Evolutionary conservation across 2,797 vertebrate genomes (phyloP).

Genomic region (Galaxias olidus): DNA sequence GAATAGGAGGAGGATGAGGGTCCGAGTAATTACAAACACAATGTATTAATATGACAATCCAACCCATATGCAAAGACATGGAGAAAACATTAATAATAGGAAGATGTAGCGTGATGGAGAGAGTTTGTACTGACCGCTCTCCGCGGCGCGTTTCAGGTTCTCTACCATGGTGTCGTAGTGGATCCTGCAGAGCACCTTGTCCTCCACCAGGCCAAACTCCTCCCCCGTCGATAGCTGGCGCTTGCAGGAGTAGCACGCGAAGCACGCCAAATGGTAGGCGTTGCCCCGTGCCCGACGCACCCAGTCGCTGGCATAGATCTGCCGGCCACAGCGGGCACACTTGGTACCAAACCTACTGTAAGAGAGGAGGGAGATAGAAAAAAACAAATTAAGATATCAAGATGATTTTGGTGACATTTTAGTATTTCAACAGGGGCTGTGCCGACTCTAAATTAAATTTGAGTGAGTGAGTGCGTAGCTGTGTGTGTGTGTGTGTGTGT

Average conservation of each 20-base stretch:
- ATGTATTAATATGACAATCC: too few relatives aligned
- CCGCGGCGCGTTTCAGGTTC: conserved; percentile 95
- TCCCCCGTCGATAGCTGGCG: conserved; percentile 96
- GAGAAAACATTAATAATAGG: neutral
- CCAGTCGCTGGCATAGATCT: conserved; percentile 99
- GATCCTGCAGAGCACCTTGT: conserved; percentile 96
- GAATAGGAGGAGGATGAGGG: neutral
- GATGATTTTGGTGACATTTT: too few relatives aligned
- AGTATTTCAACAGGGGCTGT: too few relatives aligned
- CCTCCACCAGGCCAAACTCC: conserved; percentile 97
- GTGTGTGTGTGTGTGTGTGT: too few relatives aligned
- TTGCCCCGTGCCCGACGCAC: conserved; percentile 94
- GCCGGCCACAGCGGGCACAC: conserved; percentile 94
- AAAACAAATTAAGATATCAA: conserved; percentile 27
- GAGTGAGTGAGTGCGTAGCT: too few relatives aligned
- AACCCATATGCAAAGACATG: conserved; percentile 7
- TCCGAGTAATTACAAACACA: too few relatives aligned
- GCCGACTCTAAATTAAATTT: too few relatives aligned
- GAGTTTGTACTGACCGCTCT: conserved; percentile 83
- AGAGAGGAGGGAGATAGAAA: conserved; percentile 44
- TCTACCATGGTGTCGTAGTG: conserved; percentile 99
- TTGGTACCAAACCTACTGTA: conserved; percentile 98
- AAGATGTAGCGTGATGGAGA: neutral
- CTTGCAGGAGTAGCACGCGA: conserved; percentile 98
- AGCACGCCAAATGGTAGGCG: conserved; percentile 96